Conservation (phyloP, 2,113 vertebrate species). For the Sturnira hondurensis region DNA sequence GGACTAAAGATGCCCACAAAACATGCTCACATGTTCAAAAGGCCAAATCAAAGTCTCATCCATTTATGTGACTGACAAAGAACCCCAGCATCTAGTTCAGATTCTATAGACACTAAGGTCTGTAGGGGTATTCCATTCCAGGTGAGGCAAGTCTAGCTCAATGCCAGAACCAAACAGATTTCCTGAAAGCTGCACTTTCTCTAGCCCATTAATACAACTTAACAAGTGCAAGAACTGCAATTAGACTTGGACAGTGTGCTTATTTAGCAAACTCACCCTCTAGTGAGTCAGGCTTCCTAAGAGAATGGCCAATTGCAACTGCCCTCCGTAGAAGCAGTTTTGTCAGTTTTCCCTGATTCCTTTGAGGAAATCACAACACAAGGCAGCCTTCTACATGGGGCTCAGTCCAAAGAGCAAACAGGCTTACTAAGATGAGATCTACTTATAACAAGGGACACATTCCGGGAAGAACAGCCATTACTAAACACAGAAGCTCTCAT, state of each 20-base stretch:
- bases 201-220: slow-evolving; percentile 37
- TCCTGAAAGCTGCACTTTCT: slow-evolving; percentile 42
- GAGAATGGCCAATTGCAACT: not conserved
- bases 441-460: slow-evolving; percentile 9
- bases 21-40: not conserved
- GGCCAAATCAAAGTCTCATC: slow-evolving; percentile 19
- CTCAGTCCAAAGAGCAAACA: slow-evolving; percentile 17
- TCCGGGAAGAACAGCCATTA: not conserved
- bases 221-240: not conserved
- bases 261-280: slow-evolving; percentile 11
- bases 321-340: not conserved
- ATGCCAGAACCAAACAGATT: not conserved
- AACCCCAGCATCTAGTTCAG: not conserved
- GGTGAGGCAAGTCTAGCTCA: not conserved
- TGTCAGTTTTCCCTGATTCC: not conserved
- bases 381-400: not conserved
- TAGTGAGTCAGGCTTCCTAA: slow-evolving; percentile 22
- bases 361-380: not conserved
- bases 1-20: not conserved
- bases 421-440: not conserved
- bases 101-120: not conserved
- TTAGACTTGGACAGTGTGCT: not conserved
- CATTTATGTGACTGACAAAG: not conserved
- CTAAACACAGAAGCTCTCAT: not conserved
- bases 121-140: not conserved